Percentiles rank a stretch among this genome's conserved stretches.
Conservation (phyloP, 1,140 invertebrate genomes). For the Drosophila kanapiae region DNA sequence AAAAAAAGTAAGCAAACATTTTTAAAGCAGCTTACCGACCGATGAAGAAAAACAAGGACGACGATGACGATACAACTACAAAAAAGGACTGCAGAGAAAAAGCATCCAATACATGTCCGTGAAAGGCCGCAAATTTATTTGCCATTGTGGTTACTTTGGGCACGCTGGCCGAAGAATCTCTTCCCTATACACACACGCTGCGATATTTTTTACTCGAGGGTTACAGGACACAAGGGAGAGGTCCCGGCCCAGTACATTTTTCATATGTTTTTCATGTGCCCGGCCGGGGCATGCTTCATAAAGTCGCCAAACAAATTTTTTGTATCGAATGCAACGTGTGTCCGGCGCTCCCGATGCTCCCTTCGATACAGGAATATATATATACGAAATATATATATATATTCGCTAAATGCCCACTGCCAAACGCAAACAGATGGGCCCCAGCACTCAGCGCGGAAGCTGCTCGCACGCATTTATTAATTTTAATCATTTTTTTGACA, state of each 20-base stretch:
- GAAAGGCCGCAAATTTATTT: slow-evolving; percentile 78
- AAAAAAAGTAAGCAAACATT: slow-evolving; percentile 36
- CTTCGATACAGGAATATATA: slow-evolving; percentile 22
- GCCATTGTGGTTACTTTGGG: slow-evolving; percentile 77
- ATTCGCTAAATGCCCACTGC: slow-evolving; percentile 64
- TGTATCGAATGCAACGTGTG: slow-evolving; percentile 34
- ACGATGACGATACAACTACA: slow-evolving; percentile 9
- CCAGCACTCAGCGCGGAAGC: slow-evolving; percentile 33
- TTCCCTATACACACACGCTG: slow-evolving; percentile 1
- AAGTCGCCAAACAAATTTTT: slow-evolving; percentile 69
- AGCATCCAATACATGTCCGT: slow-evolving; percentile 47
- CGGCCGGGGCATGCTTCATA: slow-evolving; percentile 58
- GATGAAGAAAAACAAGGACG: slow-evolving; percentile 21
- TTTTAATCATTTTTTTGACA: slow-evolving; percentile 73
- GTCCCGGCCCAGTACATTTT: slow-evolving; percentile 54
- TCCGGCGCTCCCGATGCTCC: not conserved
- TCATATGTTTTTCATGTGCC: slow-evolving; percentile 63
- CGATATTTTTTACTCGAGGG: slow-evolving; percentile 31
- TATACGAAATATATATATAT: not conserved
- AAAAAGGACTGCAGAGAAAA: not conserved
- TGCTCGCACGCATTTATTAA: slow-evolving; percentile 74
- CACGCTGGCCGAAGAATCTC: slow-evolving; percentile 33
- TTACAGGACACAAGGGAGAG: slow-evolving; percentile 1
- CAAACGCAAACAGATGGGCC: slow-evolving; percentile 53
- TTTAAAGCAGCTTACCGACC: slow-evolving; percentile 47